phyloP scores from a whole-genome alignment of 2,113 vertebrate species.

The Odontesthes bonariensis region DNA sequence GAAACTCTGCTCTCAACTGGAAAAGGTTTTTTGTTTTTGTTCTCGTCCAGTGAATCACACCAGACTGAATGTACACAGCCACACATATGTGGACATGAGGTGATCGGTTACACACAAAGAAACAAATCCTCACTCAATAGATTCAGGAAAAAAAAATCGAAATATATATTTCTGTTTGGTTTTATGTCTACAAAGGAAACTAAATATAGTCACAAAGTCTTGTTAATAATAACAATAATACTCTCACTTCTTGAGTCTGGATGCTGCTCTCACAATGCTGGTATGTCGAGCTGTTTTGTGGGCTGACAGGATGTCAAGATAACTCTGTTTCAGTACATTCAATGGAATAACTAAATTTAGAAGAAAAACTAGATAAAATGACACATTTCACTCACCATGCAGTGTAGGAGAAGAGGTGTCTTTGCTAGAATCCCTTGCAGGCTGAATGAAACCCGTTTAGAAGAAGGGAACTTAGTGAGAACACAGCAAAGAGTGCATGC shows the following conservation, averaged over 20 bases:
- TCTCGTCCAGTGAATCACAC: conserved; percentile 1
- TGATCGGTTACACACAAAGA: conserved; percentile 7
- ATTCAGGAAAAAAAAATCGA: not conserved
- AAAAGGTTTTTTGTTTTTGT: conserved; percentile 21
- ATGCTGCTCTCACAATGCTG: conserved; percentile 26
- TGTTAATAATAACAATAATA: too few species aligned
- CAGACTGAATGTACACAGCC: conserved; percentile 23
- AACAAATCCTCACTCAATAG: not conserved
- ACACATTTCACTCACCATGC: conserved; percentile 65
- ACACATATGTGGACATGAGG: conserved; percentile 11
- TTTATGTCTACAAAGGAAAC: not conserved
- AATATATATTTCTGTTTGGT: not conserved
- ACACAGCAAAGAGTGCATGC: conserved; percentile 22
- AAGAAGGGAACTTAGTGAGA: conserved; percentile 41
- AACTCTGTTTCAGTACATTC: not conserved
- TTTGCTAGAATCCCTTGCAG: conserved; percentile 11
- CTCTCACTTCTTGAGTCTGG: not conserved
- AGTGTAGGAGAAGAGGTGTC: conserved; percentile 27
- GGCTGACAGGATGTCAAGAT: not conserved
- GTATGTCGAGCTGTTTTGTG: not conserved
- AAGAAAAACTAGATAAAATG: not conserved
- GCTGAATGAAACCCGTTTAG: conserved; percentile 34
- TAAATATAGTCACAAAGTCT: not conserved
- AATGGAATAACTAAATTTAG: not conserved
- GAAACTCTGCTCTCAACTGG: conserved; percentile 51